Evolutionary conservation across 2,888 invertebrate species (phyloP).

Genomic region (Latheticus oryzae): DNA sequence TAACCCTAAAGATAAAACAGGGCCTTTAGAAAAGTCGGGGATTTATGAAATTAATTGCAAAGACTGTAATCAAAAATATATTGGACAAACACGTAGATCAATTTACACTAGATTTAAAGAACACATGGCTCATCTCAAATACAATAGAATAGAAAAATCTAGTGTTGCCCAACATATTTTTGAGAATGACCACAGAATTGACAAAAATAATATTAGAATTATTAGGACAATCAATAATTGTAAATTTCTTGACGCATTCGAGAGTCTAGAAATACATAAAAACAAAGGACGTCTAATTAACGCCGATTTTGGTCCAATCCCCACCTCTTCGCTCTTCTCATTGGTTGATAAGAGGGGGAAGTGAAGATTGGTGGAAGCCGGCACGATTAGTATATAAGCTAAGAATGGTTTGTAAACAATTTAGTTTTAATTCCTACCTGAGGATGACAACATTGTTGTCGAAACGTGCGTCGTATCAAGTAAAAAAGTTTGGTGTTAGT

Average conservation of each 20-base stretch:
- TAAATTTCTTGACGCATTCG: conserved; percentile 4
- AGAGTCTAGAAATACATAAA: neutral
- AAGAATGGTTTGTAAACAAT: too few species aligned
- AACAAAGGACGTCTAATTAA: neutral
- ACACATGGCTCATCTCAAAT: neutral
- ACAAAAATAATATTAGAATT: neutral
- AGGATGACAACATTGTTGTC: too few species aligned
- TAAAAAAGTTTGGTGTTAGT: too few species aligned
- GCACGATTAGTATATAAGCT: conserved; percentile 1
- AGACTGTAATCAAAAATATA: conserved; percentile 2
- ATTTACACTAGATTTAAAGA: conserved; percentile 3
- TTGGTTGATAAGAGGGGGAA: too few species aligned
- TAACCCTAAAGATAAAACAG: neutral
- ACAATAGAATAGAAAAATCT: neutral
- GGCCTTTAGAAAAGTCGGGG: neutral
- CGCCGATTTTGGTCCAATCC: neutral
- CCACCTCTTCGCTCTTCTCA: neutral
- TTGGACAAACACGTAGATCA: conserved; percentile 2
- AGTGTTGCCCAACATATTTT: conserved; percentile 1
- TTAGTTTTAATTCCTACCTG: too few species aligned
- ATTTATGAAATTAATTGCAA: neutral
- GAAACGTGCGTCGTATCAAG: too few species aligned
- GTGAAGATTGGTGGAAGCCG: too few species aligned
- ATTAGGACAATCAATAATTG: conserved; percentile 1
- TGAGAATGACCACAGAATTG: neutral